These are phyloP conservation scores for Raphicerus campestris DNA, from an alignment of 2,113 vertebrate species.

Conservation along the genomic window DNA sequence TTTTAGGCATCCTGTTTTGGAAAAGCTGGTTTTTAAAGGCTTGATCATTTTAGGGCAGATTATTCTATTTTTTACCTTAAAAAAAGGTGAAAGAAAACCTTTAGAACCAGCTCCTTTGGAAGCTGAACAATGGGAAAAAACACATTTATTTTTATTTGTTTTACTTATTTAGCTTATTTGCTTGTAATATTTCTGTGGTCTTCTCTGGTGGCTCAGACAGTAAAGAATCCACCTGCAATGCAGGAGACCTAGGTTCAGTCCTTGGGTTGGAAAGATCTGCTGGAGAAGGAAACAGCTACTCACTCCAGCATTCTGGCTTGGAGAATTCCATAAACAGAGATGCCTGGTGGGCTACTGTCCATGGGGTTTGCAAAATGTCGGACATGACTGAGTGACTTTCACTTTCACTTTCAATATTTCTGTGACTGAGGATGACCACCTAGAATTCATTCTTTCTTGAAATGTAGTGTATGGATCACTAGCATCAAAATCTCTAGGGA, in stretches of 20 bases:
- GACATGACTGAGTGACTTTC: background rate
- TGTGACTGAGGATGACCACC: background rate
- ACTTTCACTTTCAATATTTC: background rate
- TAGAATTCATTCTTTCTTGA: background rate
- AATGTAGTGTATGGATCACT: background rate
- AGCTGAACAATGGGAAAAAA: background rate
- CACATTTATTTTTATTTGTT: background rate
- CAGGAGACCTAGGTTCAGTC: background rate
- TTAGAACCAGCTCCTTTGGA: background rate
- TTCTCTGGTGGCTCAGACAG: background rate
- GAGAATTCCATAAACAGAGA: background rate
- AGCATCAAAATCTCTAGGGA: background rate
- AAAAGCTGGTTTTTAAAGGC: background rate
- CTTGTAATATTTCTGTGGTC: background rate
- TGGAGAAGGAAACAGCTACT: background rate
- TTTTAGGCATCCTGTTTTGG: conserved; percentile 46
- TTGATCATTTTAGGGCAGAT: background rate
- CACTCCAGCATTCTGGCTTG: background rate
- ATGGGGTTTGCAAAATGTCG: background rate
- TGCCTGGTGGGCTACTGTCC: background rate
- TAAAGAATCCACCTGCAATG: background rate
- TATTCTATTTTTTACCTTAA: background rate
- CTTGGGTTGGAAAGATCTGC: background rate
- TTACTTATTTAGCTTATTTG: background rate
- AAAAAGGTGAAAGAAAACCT: background rate